phyloP scores from a whole-genome alignment of 1,140 invertebrate species.

The Leptopilina clavipes region DNA sequence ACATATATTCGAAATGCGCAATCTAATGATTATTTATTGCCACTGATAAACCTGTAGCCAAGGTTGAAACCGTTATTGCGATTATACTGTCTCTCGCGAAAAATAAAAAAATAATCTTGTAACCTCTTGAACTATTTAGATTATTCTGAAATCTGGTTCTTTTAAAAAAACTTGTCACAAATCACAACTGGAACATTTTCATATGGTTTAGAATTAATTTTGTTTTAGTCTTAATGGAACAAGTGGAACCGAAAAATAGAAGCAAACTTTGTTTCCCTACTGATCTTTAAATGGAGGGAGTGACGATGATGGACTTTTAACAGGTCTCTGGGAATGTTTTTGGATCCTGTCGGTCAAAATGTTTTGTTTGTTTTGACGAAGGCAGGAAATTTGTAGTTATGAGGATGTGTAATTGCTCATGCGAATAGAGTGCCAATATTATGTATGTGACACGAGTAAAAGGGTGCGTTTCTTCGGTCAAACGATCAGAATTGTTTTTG shows the following conservation, averaged over 20 bases:
- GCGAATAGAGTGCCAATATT: neutral
- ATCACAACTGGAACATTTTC: too few relatives aligned
- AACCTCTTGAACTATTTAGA: slow-evolving; percentile 19
- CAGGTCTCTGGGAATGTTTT: slow-evolving; percentile 10
- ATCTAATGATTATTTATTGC: slow-evolving; percentile 38
- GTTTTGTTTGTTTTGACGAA: slow-evolving; percentile 24
- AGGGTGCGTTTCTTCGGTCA: slow-evolving; percentile 29
- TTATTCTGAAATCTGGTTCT: neutral
- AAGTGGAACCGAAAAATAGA: too few relatives aligned
- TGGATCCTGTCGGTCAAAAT: neutral
- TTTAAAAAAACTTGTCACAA: too few relatives aligned
- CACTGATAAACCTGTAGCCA: slow-evolving; percentile 2
- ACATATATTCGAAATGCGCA: neutral
- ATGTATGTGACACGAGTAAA: neutral
- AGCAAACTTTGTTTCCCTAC: too few relatives aligned
- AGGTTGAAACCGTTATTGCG: neutral
- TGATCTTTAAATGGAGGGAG: too few relatives aligned
- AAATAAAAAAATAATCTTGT: neutral
- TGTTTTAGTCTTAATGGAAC: too few relatives aligned
- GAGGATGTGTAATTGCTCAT: slow-evolving; percentile 30
- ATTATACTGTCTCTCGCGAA: neutral
- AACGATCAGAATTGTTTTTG: slow-evolving; percentile 25
- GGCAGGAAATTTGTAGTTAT: slow-evolving; percentile 33
- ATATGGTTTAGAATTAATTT: too few relatives aligned
- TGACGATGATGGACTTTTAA: neutral